Conservation (phyloP, 1,140 invertebrate species). For the Brachionus paranguensis region DNA sequence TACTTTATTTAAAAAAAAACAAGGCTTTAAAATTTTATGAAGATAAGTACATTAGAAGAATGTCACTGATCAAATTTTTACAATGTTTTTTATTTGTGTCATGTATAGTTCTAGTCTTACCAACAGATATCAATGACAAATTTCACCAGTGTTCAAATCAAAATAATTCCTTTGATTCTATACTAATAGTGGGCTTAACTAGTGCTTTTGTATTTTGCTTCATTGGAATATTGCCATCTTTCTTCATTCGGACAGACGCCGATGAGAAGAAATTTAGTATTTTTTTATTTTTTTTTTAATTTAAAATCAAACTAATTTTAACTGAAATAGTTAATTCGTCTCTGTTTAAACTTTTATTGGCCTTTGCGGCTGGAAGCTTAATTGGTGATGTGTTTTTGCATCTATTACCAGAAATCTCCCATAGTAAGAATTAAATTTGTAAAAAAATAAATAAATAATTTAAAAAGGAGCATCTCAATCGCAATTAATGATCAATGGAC, state of each 20-base stretch:
- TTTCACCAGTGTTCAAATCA: background rate
- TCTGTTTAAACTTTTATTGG: slow-evolving; percentile 62
- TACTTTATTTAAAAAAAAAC: background rate
- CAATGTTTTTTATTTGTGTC: background rate
- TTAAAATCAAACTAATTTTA: background rate
- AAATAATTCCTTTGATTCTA: background rate
- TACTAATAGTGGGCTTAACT: background rate
- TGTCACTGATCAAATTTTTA: background rate
- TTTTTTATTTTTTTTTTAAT: background rate
- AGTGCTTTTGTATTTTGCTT: slow-evolving; percentile 28
- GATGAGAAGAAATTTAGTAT: slow-evolving; percentile 37
- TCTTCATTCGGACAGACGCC: slow-evolving; percentile 5
- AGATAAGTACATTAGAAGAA: background rate
- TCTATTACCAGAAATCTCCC: slow-evolving; percentile 79
- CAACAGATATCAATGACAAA: background rate
- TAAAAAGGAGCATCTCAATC: background rate
- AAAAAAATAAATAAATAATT: background rate
- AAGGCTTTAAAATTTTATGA: background rate
- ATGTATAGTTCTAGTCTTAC: background rate
- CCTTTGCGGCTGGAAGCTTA: slow-evolving; percentile 89
- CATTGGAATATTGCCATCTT: slow-evolving; percentile 25
- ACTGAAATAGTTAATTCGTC: background rate
- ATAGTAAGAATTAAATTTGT: background rate
- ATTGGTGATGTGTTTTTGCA: slow-evolving; percentile 93
- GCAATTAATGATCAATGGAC: background rate